These are phyloP conservation scores for Antechinus stuartii DNA, from an alignment of 2,113 vertebrate genomes.

Conservation along the genomic window DNA sequence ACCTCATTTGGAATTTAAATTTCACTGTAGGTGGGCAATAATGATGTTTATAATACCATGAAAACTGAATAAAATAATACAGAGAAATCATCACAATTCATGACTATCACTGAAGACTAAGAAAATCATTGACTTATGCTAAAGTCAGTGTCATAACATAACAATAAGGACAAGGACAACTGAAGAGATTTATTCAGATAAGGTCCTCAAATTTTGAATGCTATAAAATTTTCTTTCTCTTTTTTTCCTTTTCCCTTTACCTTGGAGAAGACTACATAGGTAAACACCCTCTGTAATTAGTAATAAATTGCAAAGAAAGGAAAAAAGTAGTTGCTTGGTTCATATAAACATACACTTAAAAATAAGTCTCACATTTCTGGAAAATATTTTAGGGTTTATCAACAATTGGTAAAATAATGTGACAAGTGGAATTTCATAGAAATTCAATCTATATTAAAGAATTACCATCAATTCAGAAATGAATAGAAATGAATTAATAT, in stretches of 20 bases:
- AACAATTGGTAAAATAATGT: background rate
- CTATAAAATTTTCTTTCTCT: background rate
- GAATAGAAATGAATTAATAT: background rate
- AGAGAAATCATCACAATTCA: background rate
- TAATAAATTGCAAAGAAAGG: background rate
- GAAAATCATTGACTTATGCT: background rate
- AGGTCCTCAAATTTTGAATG: background rate
- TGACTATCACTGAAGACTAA: background rate
- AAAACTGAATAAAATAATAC: background rate
- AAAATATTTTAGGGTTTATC: background rate
- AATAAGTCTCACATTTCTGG: background rate
- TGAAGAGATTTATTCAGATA: background rate
- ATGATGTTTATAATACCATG: background rate
- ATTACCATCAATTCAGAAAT: background rate
- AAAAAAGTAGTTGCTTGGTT: background rate
- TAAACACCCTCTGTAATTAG: background rate
- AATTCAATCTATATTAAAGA: background rate
- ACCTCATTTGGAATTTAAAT: background rate
- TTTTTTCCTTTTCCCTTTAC: background rate
- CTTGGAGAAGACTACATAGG: background rate
- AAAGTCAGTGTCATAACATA: background rate
- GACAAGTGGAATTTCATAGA: background rate
- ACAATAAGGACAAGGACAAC: background rate
- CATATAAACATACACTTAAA: background rate
- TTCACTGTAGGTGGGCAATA: background rate